Percentiles rank a stretch among this genome's conserved stretches.
phyloP scores from a whole-genome alignment of 2,888 invertebrate species.

The Pteria penguin region DNA sequence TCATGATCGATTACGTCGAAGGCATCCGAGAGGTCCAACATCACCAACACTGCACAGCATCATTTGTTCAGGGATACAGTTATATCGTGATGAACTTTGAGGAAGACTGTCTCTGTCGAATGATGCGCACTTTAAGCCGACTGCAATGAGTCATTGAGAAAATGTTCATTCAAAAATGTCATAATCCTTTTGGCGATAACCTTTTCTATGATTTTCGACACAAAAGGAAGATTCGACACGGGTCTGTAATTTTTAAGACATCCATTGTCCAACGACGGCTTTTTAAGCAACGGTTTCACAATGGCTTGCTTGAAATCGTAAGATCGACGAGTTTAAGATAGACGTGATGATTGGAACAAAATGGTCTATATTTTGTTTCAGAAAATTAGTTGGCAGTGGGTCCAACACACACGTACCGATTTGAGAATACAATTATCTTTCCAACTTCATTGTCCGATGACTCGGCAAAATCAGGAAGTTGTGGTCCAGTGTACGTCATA shows the following conservation, averaged over 20 bases:
- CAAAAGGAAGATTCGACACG: neutral
- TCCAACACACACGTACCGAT: neutral
- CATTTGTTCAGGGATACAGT: too few relatives aligned
- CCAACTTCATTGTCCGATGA: neutral
- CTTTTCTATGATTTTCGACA: too few relatives aligned
- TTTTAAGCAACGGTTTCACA: neutral
- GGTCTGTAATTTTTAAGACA: neutral
- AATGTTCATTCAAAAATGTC: too few relatives aligned
- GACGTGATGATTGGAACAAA: neutral
- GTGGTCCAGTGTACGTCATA: neutral
- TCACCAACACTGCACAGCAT: neutral
- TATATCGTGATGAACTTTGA: too few relatives aligned
- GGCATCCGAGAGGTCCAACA: neutral
- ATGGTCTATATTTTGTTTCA: neutral
- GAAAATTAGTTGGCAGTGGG: too few relatives aligned
- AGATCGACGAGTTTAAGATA: neutral
- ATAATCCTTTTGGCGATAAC: too few relatives aligned
- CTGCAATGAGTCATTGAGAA: too few relatives aligned
- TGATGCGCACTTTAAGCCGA: too few relatives aligned
- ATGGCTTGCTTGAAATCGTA: neutral
- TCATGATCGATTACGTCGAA: conserved; percentile 2
- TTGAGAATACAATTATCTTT: neutral
- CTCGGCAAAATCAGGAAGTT: neutral
- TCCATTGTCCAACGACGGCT: neutral
- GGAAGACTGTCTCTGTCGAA: too few relatives aligned